These are phyloP conservation scores for Phlogophora meticulosa DNA, from an alignment of 2,888 invertebrate genomes.

Conservation along the genomic window DNA sequence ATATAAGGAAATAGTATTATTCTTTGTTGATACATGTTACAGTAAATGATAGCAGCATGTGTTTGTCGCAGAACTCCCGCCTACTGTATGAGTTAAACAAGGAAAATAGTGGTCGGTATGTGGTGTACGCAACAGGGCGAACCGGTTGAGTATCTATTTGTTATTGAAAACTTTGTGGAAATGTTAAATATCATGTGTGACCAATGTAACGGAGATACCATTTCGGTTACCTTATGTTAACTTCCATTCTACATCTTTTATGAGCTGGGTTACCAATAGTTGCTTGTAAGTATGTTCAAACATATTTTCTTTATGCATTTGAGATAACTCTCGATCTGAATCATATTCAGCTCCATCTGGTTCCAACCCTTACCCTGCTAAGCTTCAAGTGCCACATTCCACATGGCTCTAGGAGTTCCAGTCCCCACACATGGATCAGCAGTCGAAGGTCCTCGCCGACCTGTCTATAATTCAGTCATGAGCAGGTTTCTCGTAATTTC, in stretches of 20 bases:
- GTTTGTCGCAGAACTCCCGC: not conserved
- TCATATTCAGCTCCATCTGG: not conserved
- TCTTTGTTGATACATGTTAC: not conserved
- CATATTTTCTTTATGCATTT: not conserved
- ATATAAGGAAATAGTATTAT: not conserved
- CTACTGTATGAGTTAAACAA: constrained; percentile 20
- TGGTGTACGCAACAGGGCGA: not conserved
- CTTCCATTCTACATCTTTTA: not conserved
- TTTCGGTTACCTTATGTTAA: too few species aligned
- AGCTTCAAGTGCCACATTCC: constrained; percentile 2
- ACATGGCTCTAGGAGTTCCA: too few species aligned
- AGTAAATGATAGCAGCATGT: not conserved
- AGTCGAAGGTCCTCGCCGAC: constrained; percentile 15
- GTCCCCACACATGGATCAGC: constrained; percentile 4
- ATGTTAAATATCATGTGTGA: not conserved
- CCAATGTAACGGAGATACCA: too few species aligned
- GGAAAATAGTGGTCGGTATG: constrained; percentile 22
- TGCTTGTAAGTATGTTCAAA: too few species aligned
- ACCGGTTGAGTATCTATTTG: constrained; percentile 17
- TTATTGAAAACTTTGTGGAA: not conserved
- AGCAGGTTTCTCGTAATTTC: constrained; percentile 58
- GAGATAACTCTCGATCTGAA: not conserved
- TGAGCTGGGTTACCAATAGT: not conserved
- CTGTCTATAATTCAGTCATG: constrained; percentile 34
- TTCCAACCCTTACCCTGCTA: not conserved